Evolutionary conservation across 2,797 vertebrate genomes (phyloP).

Genomic region (Phoebastria nigripes): DNA sequence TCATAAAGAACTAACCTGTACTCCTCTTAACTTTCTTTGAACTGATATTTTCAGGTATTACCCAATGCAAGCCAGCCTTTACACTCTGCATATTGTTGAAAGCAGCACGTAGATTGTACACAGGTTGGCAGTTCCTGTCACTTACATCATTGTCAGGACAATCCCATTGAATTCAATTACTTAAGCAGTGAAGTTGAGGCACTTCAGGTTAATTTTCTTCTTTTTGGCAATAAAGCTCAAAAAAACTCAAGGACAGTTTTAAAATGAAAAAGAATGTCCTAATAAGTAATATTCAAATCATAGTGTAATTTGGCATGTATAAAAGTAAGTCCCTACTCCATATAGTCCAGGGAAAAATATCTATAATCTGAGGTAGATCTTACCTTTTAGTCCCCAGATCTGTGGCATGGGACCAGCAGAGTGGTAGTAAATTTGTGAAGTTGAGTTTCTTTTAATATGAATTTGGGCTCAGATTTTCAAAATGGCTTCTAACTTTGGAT

Average conservation of each 20-base stretch:
- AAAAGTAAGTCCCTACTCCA: not conserved
- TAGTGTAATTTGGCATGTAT: not conserved
- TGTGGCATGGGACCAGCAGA: not conserved
- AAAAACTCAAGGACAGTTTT: not conserved
- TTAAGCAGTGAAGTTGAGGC: not conserved
- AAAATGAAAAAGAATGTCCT: not conserved
- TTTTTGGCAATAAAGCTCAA: not conserved
- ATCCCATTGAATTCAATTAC: not conserved
- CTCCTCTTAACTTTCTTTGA: not conserved
- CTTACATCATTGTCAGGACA: not conserved
- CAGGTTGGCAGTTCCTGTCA: not conserved
- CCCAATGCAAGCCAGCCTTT: not conserved
- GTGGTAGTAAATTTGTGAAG: not conserved
- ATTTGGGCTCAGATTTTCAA: not conserved
- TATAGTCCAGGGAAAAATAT: not conserved
- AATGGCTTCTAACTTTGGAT: not conserved
- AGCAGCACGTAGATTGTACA: not conserved
- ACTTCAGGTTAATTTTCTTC: not conserved
- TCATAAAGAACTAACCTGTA: not conserved
- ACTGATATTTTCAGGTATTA: not conserved
- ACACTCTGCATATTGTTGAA: not conserved
- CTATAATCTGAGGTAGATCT: not conserved
- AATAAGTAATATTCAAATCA: not conserved
- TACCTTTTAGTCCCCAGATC: not conserved
- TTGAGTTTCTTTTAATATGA: not conserved